Base-by-base conservation (phyloP, 2,113 vertebrate species). In the Chionis minor region DNA sequence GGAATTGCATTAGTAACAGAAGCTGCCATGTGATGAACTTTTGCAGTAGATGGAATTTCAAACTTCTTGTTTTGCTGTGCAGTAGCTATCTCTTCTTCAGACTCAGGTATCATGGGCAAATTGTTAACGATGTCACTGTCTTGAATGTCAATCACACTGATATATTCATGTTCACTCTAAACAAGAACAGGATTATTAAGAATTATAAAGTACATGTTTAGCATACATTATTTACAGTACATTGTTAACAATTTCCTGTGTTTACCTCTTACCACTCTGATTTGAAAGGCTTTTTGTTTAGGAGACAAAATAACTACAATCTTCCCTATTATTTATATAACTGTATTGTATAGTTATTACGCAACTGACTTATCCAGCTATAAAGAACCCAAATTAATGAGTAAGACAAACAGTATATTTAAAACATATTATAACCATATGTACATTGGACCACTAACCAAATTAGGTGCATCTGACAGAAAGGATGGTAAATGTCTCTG, bases 61-160 rank as follows among this genome's bases (percentile, higher is more conserved):
- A 66, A 28, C n/a, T 61, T 65, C 65, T 79, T 45, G 12, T 38
- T 74, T 22, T 89, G 90, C 65, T 84, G 82, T 30, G 33, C 45
- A 45, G 30, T 18, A 69, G 24, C 24, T 32, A 5, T 8, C 45
- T 84, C 91, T 65, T 91, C 79, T 67, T 61, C 38, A 89, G 93
- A 74, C 56, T 94, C 94, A 3, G 87, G 54, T 81, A 70, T 65
- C 58, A 47, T 8, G 82, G 98, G 96, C 51, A 98, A 91, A 74
- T 98, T 95, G 24, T 96, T 96, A 33, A 98, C 95, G 24, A 98
- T 85, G 27, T 96, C 94, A 61, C 45, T 69, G 47, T 97, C 98
- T 94, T 99, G 98, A 80, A 99, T 98, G 95, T 99, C 99, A 59
- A 94, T 93, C 71, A 99, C 98, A 86, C 97, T 98, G 88, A 99